These are phyloP conservation scores for Frankliniella intonsa DNA, from an alignment of 2,888 invertebrate species.

Conservation along the genomic window DNA sequence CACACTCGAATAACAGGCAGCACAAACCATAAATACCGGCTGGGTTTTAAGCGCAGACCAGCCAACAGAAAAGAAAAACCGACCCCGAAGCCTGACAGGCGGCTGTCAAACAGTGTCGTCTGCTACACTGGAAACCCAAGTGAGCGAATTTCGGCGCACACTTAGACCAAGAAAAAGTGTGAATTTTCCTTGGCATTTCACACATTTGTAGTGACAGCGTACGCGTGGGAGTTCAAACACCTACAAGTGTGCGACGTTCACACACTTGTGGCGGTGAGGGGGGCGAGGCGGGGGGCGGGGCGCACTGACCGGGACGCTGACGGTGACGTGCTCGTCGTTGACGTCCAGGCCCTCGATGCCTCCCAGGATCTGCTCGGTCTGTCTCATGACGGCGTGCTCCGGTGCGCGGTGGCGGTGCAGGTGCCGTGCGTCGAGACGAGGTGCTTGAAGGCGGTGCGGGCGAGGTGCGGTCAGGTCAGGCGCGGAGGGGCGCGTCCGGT, in stretches of 20 bases:
- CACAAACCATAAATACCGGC: too few species aligned
- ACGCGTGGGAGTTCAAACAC: background rate
- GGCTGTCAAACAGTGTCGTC: too few species aligned
- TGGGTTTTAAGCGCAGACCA: too few species aligned
- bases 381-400: background rate
- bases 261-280: background rate
- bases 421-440: background rate
- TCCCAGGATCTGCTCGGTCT: conserved; percentile 16
- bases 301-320: background rate
- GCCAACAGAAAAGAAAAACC: background rate
- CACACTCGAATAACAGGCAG: too few species aligned
- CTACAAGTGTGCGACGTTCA: background rate
- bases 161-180: too few species aligned
- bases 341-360: background rate
- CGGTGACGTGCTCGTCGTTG: background rate
- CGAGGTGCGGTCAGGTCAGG: background rate
- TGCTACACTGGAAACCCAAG: background rate
- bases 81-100: background rate
- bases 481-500: background rate
- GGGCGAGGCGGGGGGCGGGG: background rate
- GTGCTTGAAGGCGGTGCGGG: background rate
- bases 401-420: background rate
- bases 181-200: too few species aligned
- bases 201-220: background rate
- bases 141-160: background rate